Base-by-base conservation (phyloP, 2,888 invertebrate genomes). In the Standfussiana lucernea region DNA sequence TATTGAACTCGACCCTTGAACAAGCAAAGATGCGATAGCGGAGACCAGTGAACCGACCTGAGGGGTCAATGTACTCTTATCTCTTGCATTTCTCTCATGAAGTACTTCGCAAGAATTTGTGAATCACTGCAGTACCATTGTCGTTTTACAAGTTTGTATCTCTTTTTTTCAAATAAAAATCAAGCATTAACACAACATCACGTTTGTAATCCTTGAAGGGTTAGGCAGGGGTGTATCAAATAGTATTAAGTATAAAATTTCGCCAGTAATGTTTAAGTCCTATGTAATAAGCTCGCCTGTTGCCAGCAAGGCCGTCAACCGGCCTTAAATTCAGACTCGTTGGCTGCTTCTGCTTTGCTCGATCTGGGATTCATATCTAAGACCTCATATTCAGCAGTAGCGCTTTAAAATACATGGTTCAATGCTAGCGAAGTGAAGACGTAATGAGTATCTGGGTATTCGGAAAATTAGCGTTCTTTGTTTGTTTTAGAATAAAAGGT, bases 41-140 rank as follows among this genome's bases (percentile, higher is more conserved):
- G 65, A 37, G 74, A 70, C 65, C 86, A 77, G 37, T 83, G 83
- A 71, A 71, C 82, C 32, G 74, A 71, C 64, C 70, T 82, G 82
- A 50, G 64, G 74, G 85, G 81, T 83, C 83, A 85, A 85, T 70
- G 87, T 21, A 72, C 87, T 77, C 81, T 88, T 87, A 87, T 87
- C 87, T 79, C 50, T 11, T 79, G 73, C 80, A 79, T 73, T 87
- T 85, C 86, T 85, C 75, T 61, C 67, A 74, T 40, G 71, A 65
- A 66, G 71, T 59, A 24, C 68, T 69, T 65, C n/a, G 50, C 47
- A 64, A 61, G 83, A 74, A 56, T 78, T 78, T 50, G 82, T 85
- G 78, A 82, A 82, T 86, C 79, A 78, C 42, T 78, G 83, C 71
- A 35, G n/a, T 47, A 7, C 24, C 47, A 40, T n/a, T 40, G 32